Evolutionary conservation across 92 coral and sea anemone genomes (phyloP).

Genomic region (Bergia sp.): DNA sequence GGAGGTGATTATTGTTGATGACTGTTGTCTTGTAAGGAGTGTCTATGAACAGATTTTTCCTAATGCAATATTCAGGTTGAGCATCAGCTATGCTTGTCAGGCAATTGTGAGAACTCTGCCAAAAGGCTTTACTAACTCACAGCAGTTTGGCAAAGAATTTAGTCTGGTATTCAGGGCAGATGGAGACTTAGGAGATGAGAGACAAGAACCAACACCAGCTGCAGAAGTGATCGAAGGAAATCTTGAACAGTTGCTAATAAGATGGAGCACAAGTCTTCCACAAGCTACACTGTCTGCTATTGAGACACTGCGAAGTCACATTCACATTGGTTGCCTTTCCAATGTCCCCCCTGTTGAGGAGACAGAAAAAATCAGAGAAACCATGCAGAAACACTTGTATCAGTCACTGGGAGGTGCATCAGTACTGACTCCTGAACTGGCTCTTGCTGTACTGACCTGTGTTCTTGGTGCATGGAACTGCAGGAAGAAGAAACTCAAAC

Average conservation of each 20-base stretch:
- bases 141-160: slow-evolving; percentile 67
- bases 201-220: slow-evolving; percentile 56
- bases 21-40: slow-evolving; percentile 66
- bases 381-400: slow-evolving; percentile 65
- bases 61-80: slow-evolving; percentile 26
- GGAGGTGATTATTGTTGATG: slow-evolving; percentile 72
- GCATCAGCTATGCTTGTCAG: slow-evolving; percentile 56
- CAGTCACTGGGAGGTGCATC: slow-evolving; percentile 71
- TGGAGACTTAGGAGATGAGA: slow-evolving; percentile 57
- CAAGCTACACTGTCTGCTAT: slow-evolving; percentile 52
- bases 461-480: slow-evolving; percentile 73
- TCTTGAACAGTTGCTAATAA: slow-evolving; percentile 58
- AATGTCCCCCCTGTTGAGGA: slow-evolving; percentile 75
- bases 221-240: slow-evolving; percentile 62
- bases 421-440: slow-evolving; percentile 71
- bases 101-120: slow-evolving; percentile 61
- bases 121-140: slow-evolving; percentile 34
- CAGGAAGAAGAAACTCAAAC: slow-evolving; percentile 43
- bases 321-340: slow-evolving; percentile 68
- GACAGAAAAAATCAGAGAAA: slow-evolving; percentile 68
- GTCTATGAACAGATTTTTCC: slow-evolving; percentile 57
- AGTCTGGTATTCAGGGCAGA: slow-evolving; percentile 62
- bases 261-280: slow-evolving; percentile 48
- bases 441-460: slow-evolving; percentile 67
- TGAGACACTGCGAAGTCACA: slow-evolving; percentile 66